Evolutionary conservation across 2,113 vertebrate genomes (phyloP).

Genomic region (Empidonax traillii): DNA sequence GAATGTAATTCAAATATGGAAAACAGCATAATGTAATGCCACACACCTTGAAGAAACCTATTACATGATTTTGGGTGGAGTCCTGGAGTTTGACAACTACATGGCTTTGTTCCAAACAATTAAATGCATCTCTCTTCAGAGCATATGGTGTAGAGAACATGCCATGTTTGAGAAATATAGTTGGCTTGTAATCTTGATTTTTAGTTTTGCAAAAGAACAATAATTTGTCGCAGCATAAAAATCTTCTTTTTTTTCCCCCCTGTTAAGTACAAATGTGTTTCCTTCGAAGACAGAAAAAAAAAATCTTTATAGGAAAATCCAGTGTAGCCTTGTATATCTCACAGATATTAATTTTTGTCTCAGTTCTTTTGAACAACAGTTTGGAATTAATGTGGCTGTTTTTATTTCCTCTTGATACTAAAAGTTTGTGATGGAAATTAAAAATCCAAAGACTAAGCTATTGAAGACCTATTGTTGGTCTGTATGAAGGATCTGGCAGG

Average conservation of each 20-base stretch:
- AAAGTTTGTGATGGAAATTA: neutral
- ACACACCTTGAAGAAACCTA: conserved; percentile 44
- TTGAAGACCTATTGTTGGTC: neutral
- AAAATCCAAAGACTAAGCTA: neutral
- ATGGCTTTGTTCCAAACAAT: conserved; percentile 49
- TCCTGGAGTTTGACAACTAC: conserved; percentile 42
- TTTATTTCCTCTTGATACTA: neutral
- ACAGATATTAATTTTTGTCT: neutral
- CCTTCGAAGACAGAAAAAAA: neutral
- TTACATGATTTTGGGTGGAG: conserved; percentile 19
- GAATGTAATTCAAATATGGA: conserved; percentile 3
- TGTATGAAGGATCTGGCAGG: neutral
- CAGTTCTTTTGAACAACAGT: neutral
- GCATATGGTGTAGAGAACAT: conserved; percentile 57
- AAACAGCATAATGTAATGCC: neutral
- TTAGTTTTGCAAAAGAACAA: conserved; percentile 54
- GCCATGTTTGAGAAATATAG: conserved; percentile 58
- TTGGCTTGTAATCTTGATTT: conserved; percentile 61
- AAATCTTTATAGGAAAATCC: neutral
- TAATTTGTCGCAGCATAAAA: conserved; percentile 30
- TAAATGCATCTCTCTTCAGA: conserved; percentile 55
- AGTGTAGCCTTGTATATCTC: neutral
- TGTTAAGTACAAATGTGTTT: neutral
- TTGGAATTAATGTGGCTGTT: neutral
- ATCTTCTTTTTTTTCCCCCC: neutral